A percentile compares a stretch with the other conserved stretches of the same genome.
These are phyloP conservation scores for Uria lomvia DNA, from an alignment of 2,113 vertebrate species.

Conservation along the genomic window DNA sequence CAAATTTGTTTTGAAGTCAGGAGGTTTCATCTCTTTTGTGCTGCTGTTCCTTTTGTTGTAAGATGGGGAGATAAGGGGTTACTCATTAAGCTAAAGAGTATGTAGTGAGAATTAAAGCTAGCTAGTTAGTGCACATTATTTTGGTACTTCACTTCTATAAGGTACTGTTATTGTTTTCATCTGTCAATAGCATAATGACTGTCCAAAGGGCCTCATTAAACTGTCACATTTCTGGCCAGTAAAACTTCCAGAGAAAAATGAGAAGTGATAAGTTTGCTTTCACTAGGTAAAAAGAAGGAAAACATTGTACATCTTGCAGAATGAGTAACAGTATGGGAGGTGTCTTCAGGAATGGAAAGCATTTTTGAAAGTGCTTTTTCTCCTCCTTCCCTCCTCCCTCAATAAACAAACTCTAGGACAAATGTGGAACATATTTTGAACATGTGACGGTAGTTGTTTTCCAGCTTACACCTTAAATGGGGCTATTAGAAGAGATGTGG, in stretches of 20 bases:
- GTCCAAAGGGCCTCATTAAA: not conserved
- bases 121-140: not conserved
- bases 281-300: not conserved
- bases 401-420: not conserved
- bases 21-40: not conserved
- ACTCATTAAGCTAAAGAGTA: not conserved
- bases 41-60: not conserved
- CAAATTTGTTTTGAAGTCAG: not conserved
- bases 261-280: slow-evolving; percentile 4
- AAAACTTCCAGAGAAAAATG: not conserved
- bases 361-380: not conserved
- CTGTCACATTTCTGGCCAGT: not conserved
- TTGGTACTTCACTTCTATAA: not conserved
- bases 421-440: not conserved
- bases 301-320: not conserved
- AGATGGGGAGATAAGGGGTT: not conserved
- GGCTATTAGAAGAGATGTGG: not conserved
- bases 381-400: rapidly evolving
- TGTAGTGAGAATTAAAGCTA: not conserved
- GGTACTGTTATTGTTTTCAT: not conserved
- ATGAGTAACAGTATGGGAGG: not conserved
- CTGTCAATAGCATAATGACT: not conserved
- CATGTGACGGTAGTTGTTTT: not conserved
- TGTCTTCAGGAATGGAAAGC: not conserved
- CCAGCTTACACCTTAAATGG: not conserved